Evolutionary conservation across 2,888 invertebrate species (phyloP).

Genomic region (Epinotia nisella): DNA sequence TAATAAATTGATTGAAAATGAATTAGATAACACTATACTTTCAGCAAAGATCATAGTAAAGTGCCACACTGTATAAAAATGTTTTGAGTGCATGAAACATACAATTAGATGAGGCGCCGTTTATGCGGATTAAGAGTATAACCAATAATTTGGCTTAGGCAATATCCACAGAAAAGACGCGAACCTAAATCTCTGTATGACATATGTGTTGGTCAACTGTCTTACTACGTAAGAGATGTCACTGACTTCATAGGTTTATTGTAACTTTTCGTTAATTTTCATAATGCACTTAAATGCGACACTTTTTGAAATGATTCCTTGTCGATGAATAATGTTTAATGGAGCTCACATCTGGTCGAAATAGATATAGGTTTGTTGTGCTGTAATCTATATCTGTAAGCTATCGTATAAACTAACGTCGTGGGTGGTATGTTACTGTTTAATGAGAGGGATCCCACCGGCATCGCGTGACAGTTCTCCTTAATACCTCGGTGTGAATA

Average conservation of each 20-base stretch:
- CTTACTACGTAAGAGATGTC: neutral
- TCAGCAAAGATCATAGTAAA: no score
- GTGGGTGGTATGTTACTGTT: conserved; percentile 30
- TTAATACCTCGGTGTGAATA: conserved; percentile 2
- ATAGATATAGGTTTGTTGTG: neutral
- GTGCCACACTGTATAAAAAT: no score
- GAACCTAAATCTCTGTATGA: no score
- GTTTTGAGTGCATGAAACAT: no score
- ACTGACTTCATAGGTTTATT: neutral
- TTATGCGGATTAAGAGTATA: no score
- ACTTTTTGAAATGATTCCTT: neutral
- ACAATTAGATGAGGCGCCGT: no score
- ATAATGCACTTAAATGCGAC: neutral
- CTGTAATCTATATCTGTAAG: no score
- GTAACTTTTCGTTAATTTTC: neutral
- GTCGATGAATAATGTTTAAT: neutral
- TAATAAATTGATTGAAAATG: no score
- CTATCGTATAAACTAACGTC: conserved; percentile 7
- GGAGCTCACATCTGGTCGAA: neutral
- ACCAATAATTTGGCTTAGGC: no score
- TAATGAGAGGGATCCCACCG: conserved; percentile 24
- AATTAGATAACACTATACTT: no score
- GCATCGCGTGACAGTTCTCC: conserved; percentile 20
- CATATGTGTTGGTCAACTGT: no score
- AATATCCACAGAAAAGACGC: no score